Evolutionary conservation across 1,140 invertebrate genomes (phyloP).

Genomic region (Laupala kohalensis): DNA sequence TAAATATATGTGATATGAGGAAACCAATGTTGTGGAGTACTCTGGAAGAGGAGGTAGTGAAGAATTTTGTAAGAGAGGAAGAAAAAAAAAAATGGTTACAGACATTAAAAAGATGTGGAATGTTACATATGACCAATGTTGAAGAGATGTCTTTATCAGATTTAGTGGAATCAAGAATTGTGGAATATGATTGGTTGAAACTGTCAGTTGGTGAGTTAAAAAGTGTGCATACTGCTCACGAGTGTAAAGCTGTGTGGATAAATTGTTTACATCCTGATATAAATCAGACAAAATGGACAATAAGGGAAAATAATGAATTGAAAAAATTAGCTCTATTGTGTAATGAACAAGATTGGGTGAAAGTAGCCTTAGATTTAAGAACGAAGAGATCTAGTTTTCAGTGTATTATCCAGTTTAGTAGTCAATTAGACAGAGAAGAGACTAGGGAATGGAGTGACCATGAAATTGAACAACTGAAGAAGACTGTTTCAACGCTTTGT

Average conservation of each 20-base stretch:
- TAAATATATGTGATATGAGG: background rate
- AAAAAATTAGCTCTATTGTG: background rate
- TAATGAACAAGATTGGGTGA: background rate
- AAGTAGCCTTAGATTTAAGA: background rate
- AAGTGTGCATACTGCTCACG: background rate
- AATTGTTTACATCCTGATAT: background rate
- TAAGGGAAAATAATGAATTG: background rate
- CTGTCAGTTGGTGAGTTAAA: background rate
- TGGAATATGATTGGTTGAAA: background rate
- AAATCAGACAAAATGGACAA: background rate
- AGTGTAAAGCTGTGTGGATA: background rate
- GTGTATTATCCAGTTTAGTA: background rate
- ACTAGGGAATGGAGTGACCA: background rate
- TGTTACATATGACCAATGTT: background rate
- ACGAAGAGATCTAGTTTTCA: background rate
- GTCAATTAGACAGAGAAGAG: background rate
- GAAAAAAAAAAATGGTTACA: background rate
- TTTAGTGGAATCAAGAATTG: background rate
- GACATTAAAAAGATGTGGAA: background rate
- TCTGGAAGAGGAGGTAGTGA: background rate
- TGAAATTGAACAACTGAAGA: background rate
- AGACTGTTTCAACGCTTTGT: background rate
- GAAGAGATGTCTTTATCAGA: background rate
- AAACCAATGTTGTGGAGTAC: background rate
- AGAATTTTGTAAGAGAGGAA: background rate